These are phyloP conservation scores for Drosophila ironensis DNA, from an alignment of 1,140 invertebrate genomes.

Conservation along the genomic window DNA sequence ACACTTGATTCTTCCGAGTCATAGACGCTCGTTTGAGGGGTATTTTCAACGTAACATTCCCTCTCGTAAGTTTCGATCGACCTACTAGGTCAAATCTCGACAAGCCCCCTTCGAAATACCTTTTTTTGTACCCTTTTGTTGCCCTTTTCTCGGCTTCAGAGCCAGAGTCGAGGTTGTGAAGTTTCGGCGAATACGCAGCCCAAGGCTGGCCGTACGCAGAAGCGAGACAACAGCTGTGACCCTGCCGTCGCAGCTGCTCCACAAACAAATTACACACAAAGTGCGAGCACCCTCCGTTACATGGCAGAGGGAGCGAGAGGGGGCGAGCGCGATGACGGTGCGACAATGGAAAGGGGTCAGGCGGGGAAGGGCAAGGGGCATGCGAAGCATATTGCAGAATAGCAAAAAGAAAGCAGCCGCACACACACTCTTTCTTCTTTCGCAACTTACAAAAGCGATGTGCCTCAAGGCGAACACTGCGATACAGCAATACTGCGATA, in stretches of 20 bases:
- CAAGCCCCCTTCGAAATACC: not conserved
- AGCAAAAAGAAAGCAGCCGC: conserved; percentile 35
- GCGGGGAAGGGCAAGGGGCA: no score
- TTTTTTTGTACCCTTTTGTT: no score
- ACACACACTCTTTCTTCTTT: not conserved
- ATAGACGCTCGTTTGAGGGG: no score
- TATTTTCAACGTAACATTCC: conserved; percentile 70
- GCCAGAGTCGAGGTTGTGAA: no score
- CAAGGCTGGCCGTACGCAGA: conserved; percentile 42
- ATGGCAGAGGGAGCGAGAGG: conserved; percentile 21
- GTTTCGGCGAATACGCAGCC: no score
- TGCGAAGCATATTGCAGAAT: conserved; percentile 29
- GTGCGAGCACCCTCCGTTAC: conserved; percentile 31
- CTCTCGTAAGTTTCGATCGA: conserved; percentile 60
- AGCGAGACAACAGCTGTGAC: conserved; percentile 69
- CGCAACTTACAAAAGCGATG: conserved; percentile 15
- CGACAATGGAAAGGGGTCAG: conserved; percentile 17
- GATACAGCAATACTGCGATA: no score
- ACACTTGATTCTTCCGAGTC: not conserved
- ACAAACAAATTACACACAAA: conserved; percentile 57
- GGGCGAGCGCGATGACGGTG: conserved; percentile 20
- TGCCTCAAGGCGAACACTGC: no score
- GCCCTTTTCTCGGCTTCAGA: no score
- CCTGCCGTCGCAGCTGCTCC: conserved; percentile 57
- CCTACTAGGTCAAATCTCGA: conserved; percentile 4